Percentiles rank a stretch among this genome's conserved stretches.
These are phyloP conservation scores for Epirrhoe tristata DNA, from an alignment of 2,888 invertebrate genomes.

Conservation along the genomic window DNA sequence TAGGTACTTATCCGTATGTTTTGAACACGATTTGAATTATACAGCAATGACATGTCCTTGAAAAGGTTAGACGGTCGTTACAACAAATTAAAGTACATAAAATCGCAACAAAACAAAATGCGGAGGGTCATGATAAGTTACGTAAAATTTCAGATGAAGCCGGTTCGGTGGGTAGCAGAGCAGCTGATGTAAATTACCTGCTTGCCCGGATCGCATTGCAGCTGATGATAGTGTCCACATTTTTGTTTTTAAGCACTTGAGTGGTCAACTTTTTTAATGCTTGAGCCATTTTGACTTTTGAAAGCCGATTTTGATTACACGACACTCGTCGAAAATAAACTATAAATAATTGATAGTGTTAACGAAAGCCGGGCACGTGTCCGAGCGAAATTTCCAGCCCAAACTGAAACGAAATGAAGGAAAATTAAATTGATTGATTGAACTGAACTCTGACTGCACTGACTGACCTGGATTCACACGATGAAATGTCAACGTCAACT, in stretches of 20 bases:
- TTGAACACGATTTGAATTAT: neutral
- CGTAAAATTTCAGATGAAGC: constrained; percentile 64
- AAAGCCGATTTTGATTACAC: constrained; percentile 41
- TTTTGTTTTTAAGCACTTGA: constrained; percentile 68
- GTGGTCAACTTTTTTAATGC: constrained; percentile 66
- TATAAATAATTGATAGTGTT: constrained; percentile 2
- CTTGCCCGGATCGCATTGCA: constrained; percentile 60
- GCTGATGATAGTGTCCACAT: constrained; percentile 61
- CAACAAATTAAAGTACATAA: no score
- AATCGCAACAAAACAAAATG: neutral
- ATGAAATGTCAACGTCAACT: constrained; percentile 3
- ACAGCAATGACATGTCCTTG: neutral
- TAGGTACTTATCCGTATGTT: neutral
- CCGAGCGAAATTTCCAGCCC: neutral
- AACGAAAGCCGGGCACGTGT: constrained; percentile 2
- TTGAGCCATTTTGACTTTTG: constrained; percentile 66
- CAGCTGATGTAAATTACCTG: constrained; percentile 57
- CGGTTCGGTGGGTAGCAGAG: constrained; percentile 48
- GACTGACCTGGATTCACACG: no score
- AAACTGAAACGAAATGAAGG: no score
- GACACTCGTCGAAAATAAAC: constrained; percentile 38
- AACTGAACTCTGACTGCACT: no score
- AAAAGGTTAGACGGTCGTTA: neutral
- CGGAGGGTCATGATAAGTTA: constrained; percentile 47
- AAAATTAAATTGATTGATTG: no score